phyloP scores from a whole-genome alignment of 2,888 invertebrate species.

The Sussaba pulchella region DNA sequence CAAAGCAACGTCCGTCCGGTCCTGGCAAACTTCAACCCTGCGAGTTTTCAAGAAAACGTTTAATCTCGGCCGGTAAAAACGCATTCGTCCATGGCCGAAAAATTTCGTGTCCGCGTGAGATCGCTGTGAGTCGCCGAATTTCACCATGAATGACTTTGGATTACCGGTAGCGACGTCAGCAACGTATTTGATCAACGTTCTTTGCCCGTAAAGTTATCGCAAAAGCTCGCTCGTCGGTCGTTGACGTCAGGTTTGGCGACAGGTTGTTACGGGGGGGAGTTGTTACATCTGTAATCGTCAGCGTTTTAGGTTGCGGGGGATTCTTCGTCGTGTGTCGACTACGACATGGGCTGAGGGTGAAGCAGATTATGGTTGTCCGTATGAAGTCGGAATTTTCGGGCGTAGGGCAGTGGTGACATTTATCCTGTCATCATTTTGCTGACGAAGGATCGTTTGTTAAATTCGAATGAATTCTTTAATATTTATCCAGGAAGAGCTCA shows the following conservation, averaged over 20 bases:
- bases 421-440: neutral
- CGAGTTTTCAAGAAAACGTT: slow-evolving; percentile 28
- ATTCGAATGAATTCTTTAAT: neutral
- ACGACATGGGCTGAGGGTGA: neutral
- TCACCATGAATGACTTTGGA: neutral
- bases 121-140: neutral
- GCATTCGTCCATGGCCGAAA: neutral
- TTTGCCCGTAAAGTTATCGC: too few species aligned
- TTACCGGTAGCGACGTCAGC: neutral
- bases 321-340: neutral
- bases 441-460: neutral
- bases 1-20: slow-evolving; percentile 35
- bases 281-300: too few species aligned
- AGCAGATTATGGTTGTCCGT: neutral
- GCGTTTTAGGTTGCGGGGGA: too few species aligned
- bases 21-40: slow-evolving; percentile 37
- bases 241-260: too few species aligned
- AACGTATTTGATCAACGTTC: neutral
- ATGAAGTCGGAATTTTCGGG: neutral
- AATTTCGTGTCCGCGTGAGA: neutral
- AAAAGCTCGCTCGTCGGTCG: too few species aligned
- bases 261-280: too few species aligned
- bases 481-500: too few species aligned
- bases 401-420: neutral
- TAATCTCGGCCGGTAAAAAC: slow-evolving; percentile 11